Evolutionary conservation across 2,113 vertebrate species (phyloP).

Genomic region (Tringa solitaria): DNA sequence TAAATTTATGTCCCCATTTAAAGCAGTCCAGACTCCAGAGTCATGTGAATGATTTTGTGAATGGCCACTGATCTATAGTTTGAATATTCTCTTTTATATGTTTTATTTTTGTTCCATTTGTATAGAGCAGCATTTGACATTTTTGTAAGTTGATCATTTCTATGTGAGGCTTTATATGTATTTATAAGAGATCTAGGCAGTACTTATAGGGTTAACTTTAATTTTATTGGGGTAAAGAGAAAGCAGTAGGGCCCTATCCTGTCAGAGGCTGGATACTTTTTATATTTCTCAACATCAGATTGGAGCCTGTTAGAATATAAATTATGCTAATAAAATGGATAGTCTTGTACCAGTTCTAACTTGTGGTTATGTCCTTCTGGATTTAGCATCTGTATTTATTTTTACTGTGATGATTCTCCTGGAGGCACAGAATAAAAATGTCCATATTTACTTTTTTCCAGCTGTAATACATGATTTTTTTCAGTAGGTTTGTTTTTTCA

Average conservation of each 20-base stretch:
- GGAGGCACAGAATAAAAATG: neutral
- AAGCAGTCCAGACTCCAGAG: neutral
- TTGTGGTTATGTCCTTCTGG: neutral
- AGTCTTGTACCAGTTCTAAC: neutral
- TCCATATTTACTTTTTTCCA: conserved; percentile 23
- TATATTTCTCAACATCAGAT: neutral
- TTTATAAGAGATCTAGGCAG: neutral
- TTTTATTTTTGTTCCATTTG: neutral
- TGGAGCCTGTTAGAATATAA: neutral
- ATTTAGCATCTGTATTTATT: conserved; percentile 53
- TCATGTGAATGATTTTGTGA: neutral
- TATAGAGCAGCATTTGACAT: neutral
- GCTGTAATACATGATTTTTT: neutral
- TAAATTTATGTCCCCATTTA: neutral
- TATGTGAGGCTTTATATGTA: neutral
- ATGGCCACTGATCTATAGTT: neutral
- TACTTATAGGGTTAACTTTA: neutral
- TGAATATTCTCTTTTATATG: neutral
- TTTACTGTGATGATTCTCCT: conserved; percentile 17
- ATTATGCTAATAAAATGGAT: conserved; percentile 39
- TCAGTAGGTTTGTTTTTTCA: neutral
- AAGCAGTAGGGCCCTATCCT: neutral
- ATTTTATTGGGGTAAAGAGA: neutral
- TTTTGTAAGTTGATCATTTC: neutral
- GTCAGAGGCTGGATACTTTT: neutral